phyloP scores from a whole-genome alignment of 2,113 vertebrate genomes.

The Varanus salvator region DNA sequence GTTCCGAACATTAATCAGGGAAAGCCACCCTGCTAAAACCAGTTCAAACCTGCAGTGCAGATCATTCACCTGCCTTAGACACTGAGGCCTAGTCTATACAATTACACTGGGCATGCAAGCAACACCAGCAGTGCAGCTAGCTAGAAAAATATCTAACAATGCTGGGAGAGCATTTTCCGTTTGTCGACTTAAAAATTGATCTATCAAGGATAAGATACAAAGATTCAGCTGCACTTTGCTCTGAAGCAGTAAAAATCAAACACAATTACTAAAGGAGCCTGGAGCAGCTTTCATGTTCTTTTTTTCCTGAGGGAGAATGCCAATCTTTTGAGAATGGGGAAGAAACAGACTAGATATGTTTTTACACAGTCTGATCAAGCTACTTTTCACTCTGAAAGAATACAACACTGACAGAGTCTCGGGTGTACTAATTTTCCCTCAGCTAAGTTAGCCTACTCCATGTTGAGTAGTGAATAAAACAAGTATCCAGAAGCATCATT shows the following conservation, averaged over 20 bases:
- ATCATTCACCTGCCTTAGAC: not conserved
- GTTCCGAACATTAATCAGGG: not conserved
- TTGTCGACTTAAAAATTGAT: conserved; percentile 35
- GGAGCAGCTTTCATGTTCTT: conserved; percentile 64
- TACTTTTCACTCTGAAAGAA: conserved; percentile 72
- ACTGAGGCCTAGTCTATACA: not conserved
- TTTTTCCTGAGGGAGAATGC: conserved; percentile 71
- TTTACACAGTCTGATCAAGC: conserved; percentile 71
- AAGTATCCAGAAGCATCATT: conserved; percentile 64
- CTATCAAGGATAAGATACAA: conserved; percentile 58
- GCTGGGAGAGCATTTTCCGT: conserved; percentile 24
- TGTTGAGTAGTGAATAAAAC: conserved; percentile 50
- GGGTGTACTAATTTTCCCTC: conserved; percentile 62
- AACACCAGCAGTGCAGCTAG: conserved; percentile 29
- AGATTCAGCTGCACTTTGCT: conserved; percentile 66
- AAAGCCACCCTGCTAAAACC: not conserved
- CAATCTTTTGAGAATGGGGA: conserved; percentile 62
- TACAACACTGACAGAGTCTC: conserved; percentile 71
- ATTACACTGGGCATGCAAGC: conserved; percentile 5
- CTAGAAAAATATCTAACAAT: conserved; percentile 27
- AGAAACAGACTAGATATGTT: conserved; percentile 68
- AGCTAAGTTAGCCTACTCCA: conserved; percentile 57
- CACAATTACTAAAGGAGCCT: conserved; percentile 36
- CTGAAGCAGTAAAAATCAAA: conserved; percentile 71
- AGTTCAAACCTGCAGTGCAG: conserved; percentile 41